A percentile compares a stretch with the other conserved stretches of the same genome.
Evolutionary conservation across 2,888 invertebrate species (phyloP).

Genomic region (Aspidiotus destructor): DNA sequence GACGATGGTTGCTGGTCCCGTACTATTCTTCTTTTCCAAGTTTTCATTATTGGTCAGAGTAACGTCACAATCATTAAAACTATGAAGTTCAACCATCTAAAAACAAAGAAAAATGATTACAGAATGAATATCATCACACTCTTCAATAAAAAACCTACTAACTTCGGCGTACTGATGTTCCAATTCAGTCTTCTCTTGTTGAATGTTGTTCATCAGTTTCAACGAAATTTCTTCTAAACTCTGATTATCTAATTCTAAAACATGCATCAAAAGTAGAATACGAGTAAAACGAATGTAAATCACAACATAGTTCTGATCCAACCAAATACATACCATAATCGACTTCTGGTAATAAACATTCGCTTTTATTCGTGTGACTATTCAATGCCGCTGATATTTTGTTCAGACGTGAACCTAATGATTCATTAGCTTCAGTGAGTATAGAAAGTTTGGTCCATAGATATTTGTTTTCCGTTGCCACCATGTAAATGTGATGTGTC

Average conservation of each 20-base stretch:
- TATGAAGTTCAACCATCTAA: constrained; percentile 57
- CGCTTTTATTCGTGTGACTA: constrained; percentile 41
- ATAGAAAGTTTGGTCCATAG: constrained; percentile 64
- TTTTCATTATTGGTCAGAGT: constrained; percentile 50
- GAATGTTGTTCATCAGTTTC: constrained; percentile 58
- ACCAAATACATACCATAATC: constrained; percentile 13
- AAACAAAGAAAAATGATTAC: neutral
- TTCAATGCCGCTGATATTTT: constrained; percentile 48
- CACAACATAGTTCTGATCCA: neutral
- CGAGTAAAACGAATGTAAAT: neutral
- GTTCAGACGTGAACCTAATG: constrained; percentile 46
- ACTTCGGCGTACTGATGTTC: constrained; percentile 53
- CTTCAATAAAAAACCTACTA: constrained; percentile 3
- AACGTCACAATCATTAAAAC: constrained; percentile 55
- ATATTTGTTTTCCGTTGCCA: constrained; percentile 68
- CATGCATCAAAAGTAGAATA: neutral
- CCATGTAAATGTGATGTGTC: constrained; percentile 67
- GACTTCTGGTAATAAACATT: constrained; percentile 11
- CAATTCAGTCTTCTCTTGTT: constrained; percentile 58
- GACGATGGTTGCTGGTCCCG: neutral
- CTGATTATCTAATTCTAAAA: constrained; percentile 40
- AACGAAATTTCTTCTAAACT: constrained; percentile 70
- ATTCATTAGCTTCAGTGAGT: constrained; percentile 52
- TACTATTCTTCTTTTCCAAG: constrained; percentile 6
- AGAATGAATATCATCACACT: neutral